Evolutionary conservation across 2,888 invertebrate genomes (phyloP), one percentile per base, ranked within the genome.

Genomic region (Acanthococcus lagerstroemiae): DNA sequence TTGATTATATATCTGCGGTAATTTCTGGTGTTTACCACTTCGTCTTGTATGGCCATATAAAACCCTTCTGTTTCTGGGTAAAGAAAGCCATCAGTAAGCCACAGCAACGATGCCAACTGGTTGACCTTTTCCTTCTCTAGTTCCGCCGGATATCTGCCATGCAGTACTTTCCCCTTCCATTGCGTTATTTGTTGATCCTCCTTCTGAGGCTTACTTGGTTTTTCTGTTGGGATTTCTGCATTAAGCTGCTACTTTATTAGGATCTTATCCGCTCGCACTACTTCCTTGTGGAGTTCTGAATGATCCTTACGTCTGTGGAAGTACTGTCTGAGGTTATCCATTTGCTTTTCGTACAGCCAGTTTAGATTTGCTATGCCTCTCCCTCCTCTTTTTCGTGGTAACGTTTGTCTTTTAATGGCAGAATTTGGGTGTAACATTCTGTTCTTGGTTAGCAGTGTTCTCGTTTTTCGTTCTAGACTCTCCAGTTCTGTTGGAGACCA

Each of bases 401-500:
- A 15, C n/a, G n/a, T 37, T 15, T 15, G 37, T 37, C 37, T 37
- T n/a, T 37, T n/a, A 37, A 37, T n/a, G 12, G 37, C 37, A 9
- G 37, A 37, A 9, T 37, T 37, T 37, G 37, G 37, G 37, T 37
- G 37, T n/a, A 15, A n/a, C 37, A 37, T 37, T 37, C 37, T 37
- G n/a, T 37, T 37, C n/a, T 37, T 37, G 12, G 37, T n/a, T n/a
- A 37, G 12, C 37, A 37, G n/a, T 15, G n/a, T n/a, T 37, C 50
- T 50, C 9, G 17, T 19, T 69, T 26, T 4, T 19, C 19, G 12
- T 50, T 50, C 9, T 17, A 69, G 46, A 2, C 55, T 48, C 44
- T 69, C 66, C n/a, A 67, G 27, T 12, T 68, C 66, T 27, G 69
- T 70, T 4, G 67, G 27, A 24, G 67, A 55, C 69, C 70, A 69